These are phyloP conservation scores for Polydrusus tereticollis DNA, from an alignment of 2,888 invertebrate genomes.

Conservation along the genomic window DNA sequence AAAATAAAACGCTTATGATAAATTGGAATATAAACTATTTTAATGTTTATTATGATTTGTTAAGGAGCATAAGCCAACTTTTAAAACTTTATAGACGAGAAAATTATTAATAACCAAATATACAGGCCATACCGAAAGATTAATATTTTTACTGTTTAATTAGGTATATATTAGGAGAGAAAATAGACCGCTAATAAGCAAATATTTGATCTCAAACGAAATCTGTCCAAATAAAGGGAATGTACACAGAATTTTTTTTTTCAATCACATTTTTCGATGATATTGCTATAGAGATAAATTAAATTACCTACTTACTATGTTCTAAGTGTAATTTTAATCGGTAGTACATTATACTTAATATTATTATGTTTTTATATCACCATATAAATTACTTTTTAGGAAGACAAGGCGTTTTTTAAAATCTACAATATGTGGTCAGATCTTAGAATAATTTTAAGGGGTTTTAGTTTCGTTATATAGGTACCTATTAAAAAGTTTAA, in stretches of 20 bases:
- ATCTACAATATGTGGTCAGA: conserved; percentile 1
- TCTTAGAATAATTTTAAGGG: not conserved
- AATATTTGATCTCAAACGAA: no score
- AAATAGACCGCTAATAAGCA: no score
- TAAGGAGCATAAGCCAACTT: no score
- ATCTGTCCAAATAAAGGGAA: no score
- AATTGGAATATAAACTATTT: no score
- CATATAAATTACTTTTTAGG: conserved; percentile 10
- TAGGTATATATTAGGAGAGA: no score
- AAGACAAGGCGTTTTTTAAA: conserved; percentile 43
- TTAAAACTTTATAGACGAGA: no score
- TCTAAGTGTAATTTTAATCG: not conserved
- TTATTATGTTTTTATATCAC: conserved; percentile 16
- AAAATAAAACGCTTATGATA: not conserved
- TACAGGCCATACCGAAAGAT: no score
- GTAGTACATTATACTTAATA: not conserved
- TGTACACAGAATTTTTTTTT: no score
- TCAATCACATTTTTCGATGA: conserved; percentile 22
- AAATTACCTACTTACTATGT: not conserved
- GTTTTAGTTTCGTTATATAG: not conserved
- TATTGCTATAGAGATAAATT: conserved; percentile 3
- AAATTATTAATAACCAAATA: no score
- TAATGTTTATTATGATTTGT: no score
- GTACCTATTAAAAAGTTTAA: not conserved
- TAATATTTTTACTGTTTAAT: no score